phyloP scores from a whole-genome alignment of 2,888 invertebrate genomes.

The Pterostichus niger region DNA sequence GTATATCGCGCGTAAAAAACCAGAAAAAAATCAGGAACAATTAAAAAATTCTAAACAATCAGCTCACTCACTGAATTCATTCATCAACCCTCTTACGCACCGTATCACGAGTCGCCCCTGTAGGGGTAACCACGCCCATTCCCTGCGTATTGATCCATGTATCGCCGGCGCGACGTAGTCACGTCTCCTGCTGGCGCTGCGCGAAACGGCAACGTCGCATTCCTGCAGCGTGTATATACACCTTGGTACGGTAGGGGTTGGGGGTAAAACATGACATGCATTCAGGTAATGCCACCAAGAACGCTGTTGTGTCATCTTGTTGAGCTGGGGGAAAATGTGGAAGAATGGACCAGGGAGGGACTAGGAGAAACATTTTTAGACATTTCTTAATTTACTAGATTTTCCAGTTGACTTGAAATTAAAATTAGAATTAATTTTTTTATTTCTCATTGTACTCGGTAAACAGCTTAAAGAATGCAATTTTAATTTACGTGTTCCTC shows the following conservation, averaged over 20 bases:
- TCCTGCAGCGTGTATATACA: constrained; percentile 50
- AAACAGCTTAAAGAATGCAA: no score
- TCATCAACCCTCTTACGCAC: neutral
- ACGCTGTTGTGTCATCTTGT: neutral
- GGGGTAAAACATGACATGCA: constrained; percentile 17
- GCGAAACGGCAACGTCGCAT: constrained; percentile 46
- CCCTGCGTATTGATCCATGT: constrained; percentile 58
- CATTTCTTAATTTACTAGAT: no score
- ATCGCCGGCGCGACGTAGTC: constrained; percentile 50
- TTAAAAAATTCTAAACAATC: neutral
- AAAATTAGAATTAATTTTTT: no score
- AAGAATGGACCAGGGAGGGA: neutral
- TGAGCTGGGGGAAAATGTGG: no score
- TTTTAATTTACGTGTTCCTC: no score
- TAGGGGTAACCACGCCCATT: constrained; percentile 40
- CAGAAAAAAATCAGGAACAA: no score
- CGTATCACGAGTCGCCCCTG: constrained; percentile 14
- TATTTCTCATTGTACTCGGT: no score
- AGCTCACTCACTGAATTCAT: no score
- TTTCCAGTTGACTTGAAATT: no score
- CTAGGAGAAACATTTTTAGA: no score
- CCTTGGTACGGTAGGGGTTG: constrained; percentile 2
- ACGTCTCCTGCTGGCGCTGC: constrained; percentile 19
- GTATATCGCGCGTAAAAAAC: neutral
- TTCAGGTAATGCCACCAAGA: constrained; percentile 34